These are phyloP conservation scores for Apocrypta bakeri DNA, from an alignment of 1,140 invertebrate genomes.

Conservation along the genomic window DNA sequence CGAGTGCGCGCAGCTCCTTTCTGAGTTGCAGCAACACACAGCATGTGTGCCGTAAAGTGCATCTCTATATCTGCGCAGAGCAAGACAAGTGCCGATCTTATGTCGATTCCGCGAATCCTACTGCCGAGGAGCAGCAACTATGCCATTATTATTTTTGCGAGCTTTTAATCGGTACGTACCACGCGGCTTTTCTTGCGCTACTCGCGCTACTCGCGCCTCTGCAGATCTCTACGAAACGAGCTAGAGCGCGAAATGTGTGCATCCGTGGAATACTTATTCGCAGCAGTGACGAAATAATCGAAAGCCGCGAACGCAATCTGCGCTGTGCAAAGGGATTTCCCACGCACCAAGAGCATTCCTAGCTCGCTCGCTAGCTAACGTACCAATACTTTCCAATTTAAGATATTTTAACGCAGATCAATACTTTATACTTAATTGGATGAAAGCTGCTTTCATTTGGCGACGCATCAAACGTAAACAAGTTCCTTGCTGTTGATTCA, in stretches of 20 bases:
- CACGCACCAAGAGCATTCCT: background rate
- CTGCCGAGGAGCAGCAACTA: background rate
- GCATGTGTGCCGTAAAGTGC: background rate
- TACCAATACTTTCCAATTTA: too few relatives aligned
- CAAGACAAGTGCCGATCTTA: slow-evolving; percentile 17
- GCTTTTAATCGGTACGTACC: background rate
- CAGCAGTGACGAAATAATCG: slow-evolving; percentile 30
- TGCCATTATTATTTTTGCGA: slow-evolving; percentile 39
- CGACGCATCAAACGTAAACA: too few relatives aligned
- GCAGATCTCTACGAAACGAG: background rate
- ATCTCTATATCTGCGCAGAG: background rate
- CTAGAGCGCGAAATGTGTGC: background rate
- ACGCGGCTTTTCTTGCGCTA: background rate
- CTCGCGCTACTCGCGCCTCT: too few relatives aligned
- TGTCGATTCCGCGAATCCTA: slow-evolving; percentile 22
- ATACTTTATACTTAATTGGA: too few relatives aligned
- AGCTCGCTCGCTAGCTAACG: too few relatives aligned
- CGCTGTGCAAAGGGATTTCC: background rate
- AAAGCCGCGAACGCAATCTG: slow-evolving; percentile 5
- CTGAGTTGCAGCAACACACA: background rate
- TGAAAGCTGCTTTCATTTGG: too few relatives aligned
- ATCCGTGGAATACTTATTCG: slow-evolving; percentile 5
- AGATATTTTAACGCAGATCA: too few relatives aligned
- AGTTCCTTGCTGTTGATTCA: too few relatives aligned
- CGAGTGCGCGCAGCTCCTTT: background rate